Evolutionary conservation across 2,797 vertebrate genomes (phyloP), one percentile per base, ranked within the genome.

Genomic region (Premnoplex brunnescens): DNA sequence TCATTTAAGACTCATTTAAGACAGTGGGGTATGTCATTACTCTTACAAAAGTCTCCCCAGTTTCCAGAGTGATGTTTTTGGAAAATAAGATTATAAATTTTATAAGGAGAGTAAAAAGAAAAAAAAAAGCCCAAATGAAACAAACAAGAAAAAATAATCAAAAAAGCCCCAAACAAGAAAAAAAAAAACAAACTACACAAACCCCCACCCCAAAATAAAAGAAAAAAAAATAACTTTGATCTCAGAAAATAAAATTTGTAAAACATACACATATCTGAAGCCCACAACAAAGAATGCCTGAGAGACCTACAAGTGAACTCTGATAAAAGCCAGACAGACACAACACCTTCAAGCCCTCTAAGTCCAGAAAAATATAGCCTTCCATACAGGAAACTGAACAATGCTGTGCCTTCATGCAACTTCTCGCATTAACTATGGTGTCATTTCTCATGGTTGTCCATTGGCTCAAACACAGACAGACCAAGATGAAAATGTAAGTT

Each of bases 361-460:
- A 6, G 4, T 43, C 12, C 36, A 27, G 34, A 34, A 76, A 11
- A 78, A 44, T 13, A 52, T 1, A 20, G 10, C 12, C 6, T 28
- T 48, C 19, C 22, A 24, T n/a, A 28, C 13, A 51, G n/a, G 30
- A 67, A 28, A 46, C 2, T 13, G 48, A 80, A 37, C 16, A 71
- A 59, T 1, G 2, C 23, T 56, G 12, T 43, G 17, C 5, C 32
- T 81, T 74, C 51, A 10, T 18, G 4, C 12, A 63, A 24, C 0
- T 0, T 55, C 72, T 80, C n/a, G 32, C 2, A 5, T 18, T 20
- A 44, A 56, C 27, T 26, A 10, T 1, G 4, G 18, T 0, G 0
- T 62, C 30, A 36, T 60, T 67, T 23, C 19, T 69, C 30, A 10
- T 49, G 23, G 27, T 78, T 68, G 5, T 44, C 10, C 18, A 14